Conservation (phyloP, 2,113 vertebrate species). For the Melanostigma gelatinosum region DNA sequence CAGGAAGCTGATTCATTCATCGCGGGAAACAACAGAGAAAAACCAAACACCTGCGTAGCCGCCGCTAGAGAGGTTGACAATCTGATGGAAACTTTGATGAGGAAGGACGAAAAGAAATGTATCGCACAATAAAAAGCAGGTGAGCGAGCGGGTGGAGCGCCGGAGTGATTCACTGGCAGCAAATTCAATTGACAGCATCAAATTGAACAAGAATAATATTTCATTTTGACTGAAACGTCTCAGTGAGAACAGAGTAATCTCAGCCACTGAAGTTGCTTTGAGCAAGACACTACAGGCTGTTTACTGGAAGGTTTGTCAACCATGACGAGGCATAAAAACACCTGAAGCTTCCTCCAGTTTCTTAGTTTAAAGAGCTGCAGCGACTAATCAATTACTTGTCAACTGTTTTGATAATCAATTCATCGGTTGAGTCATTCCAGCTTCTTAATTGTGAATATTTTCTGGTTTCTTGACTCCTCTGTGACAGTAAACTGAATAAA, state of each 20-base stretch:
- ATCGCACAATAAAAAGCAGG: background rate
- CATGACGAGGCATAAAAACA: background rate
- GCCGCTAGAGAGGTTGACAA: conserved; percentile 37
- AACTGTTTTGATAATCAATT: background rate
- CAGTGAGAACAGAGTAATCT: background rate
- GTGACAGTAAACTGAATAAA: background rate
- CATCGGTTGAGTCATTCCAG: background rate
- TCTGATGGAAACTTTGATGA: conserved; percentile 27
- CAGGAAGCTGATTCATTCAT: conserved; percentile 63
- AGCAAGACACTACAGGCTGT: conserved; percentile 11
- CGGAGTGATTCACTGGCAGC: conserved; percentile 6
- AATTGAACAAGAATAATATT: too few species aligned
- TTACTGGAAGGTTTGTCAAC: conserved; percentile 32
- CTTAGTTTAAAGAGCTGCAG: conserved; percentile 14
- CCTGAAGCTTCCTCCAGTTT: conserved; percentile 9
- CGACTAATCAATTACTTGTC: background rate
- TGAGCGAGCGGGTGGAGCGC: background rate
- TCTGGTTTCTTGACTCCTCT: background rate
- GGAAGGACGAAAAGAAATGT: background rate
- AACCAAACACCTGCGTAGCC: conserved; percentile 59
- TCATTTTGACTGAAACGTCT: background rate
- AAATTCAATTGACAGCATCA: background rate
- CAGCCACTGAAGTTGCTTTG: background rate
- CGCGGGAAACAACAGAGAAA: conserved; percentile 60
- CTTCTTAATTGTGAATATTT: background rate